Evolutionary conservation across 2,888 invertebrate species (phyloP).

Genomic region (Hanleya hanleyi): DNA sequence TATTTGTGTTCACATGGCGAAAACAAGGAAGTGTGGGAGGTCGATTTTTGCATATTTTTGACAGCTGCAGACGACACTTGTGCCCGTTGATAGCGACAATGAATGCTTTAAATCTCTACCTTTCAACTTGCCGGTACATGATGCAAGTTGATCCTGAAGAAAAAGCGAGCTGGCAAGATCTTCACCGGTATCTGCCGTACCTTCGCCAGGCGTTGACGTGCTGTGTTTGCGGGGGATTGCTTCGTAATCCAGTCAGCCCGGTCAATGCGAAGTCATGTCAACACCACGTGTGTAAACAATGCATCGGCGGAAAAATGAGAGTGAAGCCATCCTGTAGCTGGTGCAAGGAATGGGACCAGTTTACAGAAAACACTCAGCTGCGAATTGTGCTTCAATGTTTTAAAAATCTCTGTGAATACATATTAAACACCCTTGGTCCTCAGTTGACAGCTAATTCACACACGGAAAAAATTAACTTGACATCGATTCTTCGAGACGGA

Average conservation of each 20-base stretch:
- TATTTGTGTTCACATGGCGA: constrained; percentile 10
- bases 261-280: constrained; percentile 83
- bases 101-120: constrained; percentile 88
- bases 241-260: constrained; percentile 89
- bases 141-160: constrained; percentile 81
- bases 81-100: constrained; percentile 72
- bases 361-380: constrained; percentile 87
- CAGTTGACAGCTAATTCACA: constrained; percentile 44
- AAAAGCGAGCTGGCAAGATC: constrained; percentile 84
- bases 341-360: constrained; percentile 89
- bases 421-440: too few species aligned
- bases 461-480: constrained; percentile 56
- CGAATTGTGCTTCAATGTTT: constrained; percentile 89
- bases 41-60: not conserved
- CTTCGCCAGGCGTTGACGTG: constrained; percentile 91
- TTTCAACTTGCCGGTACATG: constrained; percentile 86
- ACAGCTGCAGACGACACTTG: not conserved
- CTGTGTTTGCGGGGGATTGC: constrained; percentile 88
- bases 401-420: constrained; percentile 86
- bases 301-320: constrained; percentile 88
- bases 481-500: constrained; percentile 61
- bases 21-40: not conserved
- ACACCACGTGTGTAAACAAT: constrained; percentile 90
- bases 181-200: constrained; percentile 88
- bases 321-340: constrained; percentile 88